Conservation (phyloP, 2,888 invertebrate genomes). For the Hyposoter dolosus region DNA sequence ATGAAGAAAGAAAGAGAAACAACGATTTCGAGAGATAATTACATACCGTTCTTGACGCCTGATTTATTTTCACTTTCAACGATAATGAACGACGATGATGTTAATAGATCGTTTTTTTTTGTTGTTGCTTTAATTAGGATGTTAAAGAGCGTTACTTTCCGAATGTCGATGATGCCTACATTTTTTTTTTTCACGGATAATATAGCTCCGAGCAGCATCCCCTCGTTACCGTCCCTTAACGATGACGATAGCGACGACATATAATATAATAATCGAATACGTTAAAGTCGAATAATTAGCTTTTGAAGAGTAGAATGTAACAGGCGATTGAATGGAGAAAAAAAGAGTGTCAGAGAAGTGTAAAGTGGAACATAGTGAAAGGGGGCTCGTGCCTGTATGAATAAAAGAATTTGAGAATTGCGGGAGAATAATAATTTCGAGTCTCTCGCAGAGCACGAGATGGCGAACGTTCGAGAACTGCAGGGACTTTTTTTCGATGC, state of each 20-base stretch:
- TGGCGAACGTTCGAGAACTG: constrained; percentile 1
- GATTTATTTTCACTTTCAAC: constrained; percentile 35
- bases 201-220: neutral
- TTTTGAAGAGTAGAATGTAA: constrained; percentile 15
- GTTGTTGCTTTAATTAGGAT: constrained; percentile 16
- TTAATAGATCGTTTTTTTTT: constrained; percentile 36
- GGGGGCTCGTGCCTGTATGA: constrained; percentile 66
- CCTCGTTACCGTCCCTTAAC: neutral
- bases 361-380: constrained; percentile 67
- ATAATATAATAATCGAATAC: neutral
- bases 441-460: constrained; percentile 20
- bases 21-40: constrained; percentile 52
- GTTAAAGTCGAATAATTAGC: constrained; percentile 11
- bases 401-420: constrained; percentile 63
- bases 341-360: constrained; percentile 57
- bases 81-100: constrained; percentile 49
- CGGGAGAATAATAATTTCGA: constrained; percentile 62
- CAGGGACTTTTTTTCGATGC: constrained; percentile 37
- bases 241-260: neutral
- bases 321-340: constrained; percentile 11
- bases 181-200: neutral
- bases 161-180: too few relatives aligned
- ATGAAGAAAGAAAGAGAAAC: constrained; percentile 45
- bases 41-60: constrained; percentile 31
- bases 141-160: constrained; percentile 1